Evolutionary conservation across 2,113 vertebrate species (phyloP).

Genomic region (Alouatta palliata): DNA sequence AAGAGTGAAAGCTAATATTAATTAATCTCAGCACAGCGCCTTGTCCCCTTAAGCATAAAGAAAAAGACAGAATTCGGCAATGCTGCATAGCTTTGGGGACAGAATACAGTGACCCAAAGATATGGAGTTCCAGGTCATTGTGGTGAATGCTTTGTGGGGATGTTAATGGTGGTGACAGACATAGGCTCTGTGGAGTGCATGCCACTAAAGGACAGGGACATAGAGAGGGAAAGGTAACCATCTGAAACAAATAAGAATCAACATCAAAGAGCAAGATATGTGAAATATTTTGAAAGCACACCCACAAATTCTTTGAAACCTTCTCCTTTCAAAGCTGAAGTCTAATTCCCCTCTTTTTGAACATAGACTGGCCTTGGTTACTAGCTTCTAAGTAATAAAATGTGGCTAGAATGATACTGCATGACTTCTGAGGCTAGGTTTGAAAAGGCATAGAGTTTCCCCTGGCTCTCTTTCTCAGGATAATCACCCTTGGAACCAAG

Average conservation of each 20-base stretch:
- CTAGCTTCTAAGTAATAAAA: neutral
- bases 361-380: neutral
- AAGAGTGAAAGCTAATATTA: constrained; percentile 19
- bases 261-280: neutral
- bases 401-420: neutral
- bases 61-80: neutral
- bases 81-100: neutral
- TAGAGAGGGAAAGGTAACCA: neutral
- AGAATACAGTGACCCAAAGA: neutral
- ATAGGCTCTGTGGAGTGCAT: neutral
- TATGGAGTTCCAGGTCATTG: neutral
- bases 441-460: neutral
- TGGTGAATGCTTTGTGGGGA: neutral
- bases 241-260: constrained; percentile 34
- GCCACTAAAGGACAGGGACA: neutral
- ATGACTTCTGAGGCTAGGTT: neutral
- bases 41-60: neutral
- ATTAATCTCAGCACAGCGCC: neutral
- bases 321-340: neutral
- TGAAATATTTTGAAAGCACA: neutral
- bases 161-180: neutral
- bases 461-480: neutral
- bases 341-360: neutral
- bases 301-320: neutral
- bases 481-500: neutral